A percentile compares a stretch with the other conserved stretches of the same genome.
Evolutionary conservation across 2,888 invertebrate species (phyloP).

Genomic region (Scaptomyza polygonia): DNA sequence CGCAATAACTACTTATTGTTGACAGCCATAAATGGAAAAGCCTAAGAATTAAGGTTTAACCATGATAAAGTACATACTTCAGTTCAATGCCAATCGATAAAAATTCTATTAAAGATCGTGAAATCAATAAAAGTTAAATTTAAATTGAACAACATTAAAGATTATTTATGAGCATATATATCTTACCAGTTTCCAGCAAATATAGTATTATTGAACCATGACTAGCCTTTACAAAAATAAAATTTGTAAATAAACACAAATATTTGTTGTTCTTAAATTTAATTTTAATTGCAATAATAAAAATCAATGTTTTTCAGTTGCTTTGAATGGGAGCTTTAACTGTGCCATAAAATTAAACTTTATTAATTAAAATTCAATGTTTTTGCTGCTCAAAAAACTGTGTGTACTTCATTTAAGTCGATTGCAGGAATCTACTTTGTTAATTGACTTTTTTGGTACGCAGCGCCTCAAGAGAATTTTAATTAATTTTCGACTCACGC

Average conservation of each 20-base stretch:
- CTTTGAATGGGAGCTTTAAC: neutral
- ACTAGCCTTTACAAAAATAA: too few species aligned
- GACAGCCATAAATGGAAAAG: conserved; percentile 57
- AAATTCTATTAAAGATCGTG: too few species aligned
- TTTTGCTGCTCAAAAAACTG: neutral
- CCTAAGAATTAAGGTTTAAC: conserved; percentile 3
- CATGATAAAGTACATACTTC: too few species aligned
- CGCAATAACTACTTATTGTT: conserved; percentile 34
- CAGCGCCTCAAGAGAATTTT: conserved; percentile 54
- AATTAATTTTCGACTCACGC: conserved; percentile 51
- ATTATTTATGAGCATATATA: neutral
- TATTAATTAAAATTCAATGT: neutral
- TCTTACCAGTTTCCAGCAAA: too few species aligned
- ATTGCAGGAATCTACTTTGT: conserved; percentile 32
- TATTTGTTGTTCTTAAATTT: too few species aligned
- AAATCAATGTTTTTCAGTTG: neutral
- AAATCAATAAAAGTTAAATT: neutral
- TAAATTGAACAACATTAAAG: neutral
- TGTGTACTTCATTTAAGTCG: conserved; percentile 6
- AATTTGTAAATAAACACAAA: too few species aligned
- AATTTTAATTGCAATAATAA: neutral
- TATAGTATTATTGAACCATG: too few species aligned
- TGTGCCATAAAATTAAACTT: neutral
- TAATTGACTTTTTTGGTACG: conserved; percentile 26
- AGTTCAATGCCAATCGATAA: too few species aligned